Base-by-base conservation (phyloP, 2,888 invertebrate genomes). In the Campaea margaritaria region DNA sequence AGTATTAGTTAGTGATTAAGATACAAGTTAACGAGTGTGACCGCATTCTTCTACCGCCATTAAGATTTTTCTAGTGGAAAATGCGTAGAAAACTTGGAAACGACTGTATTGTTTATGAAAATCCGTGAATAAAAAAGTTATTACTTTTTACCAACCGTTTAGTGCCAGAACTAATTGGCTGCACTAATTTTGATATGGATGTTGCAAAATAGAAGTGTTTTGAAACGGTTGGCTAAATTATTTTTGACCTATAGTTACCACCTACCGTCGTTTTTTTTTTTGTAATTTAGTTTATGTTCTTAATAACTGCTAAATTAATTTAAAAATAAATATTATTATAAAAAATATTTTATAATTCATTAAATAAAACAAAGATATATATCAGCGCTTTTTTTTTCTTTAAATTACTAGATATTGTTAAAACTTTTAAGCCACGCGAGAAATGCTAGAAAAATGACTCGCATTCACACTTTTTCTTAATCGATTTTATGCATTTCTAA, bases 1-100 rank as follows among this genome's bases (percentile, higher is more conserved):
- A 34, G 58, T 52, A 62, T 69, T 66, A 57, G 63, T 70, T 64
- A 62, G 69, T 70, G 66, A 74, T 79, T 77, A 73, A 69, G 78
- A 77, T 79, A 76, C 76, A 65, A 75, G 72, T 34, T 46, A 46
- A 75, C 71, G 48, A 44, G 58, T 11, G 48, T 39, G 15, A 42
- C 47, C 63, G 58, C 64, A 65, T 69, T 68, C 62, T 31, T 59
- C 14, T 57, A 50, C 52, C 53, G 53, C 57, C 55, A 49, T 61
- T 65, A 59, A 46, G 15, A 36, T 48, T 38, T 21, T 14, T 54
- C 50, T 44, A 28, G 21, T 59, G 58, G 52, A 49, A 60, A 36
- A 58, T 61, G 64, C 56, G 47, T 59, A 60, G 61, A 65, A 62
- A 54, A 28, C 36, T 13, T 31, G 31, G 4, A 5, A 2, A 7